Conservation (phyloP, 2,113 vertebrate genomes). For the Beaufortia kweichowensis region DNA sequence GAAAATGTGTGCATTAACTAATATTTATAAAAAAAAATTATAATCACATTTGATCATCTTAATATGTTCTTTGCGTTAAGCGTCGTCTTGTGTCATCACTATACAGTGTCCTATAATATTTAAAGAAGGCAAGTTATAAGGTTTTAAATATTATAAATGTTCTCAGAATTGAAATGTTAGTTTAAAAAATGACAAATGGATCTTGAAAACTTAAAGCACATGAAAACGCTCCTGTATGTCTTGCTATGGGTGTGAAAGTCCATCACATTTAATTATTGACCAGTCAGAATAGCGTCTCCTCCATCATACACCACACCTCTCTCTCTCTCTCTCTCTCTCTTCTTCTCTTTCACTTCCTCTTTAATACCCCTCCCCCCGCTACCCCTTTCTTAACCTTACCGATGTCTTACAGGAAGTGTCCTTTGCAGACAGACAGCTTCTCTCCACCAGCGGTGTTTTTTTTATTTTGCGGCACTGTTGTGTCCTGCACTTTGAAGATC, state of each 20-base stretch:
- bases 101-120: too few species aligned
- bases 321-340: background rate
- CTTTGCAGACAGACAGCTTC: conserved; percentile 1
- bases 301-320: background rate
- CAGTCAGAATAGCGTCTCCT: conserved; percentile 39
- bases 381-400: background rate
- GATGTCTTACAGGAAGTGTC: conserved; percentile 31
- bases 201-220: too few species aligned
- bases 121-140: too few species aligned
- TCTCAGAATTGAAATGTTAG: too few species aligned
- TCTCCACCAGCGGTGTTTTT: conserved; percentile 6
- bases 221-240: too few species aligned
- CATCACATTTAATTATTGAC: conserved; percentile 78
- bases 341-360: background rate
- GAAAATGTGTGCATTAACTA: too few species aligned
- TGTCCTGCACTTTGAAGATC: conserved; percentile 28
- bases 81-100: too few species aligned
- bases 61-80: too few species aligned
- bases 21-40: too few species aligned
- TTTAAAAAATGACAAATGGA: too few species aligned
- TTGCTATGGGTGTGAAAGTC: conserved; percentile 74
- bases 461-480: conserved; percentile 12
- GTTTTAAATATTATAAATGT: too few species aligned
- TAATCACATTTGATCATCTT: too few species aligned
- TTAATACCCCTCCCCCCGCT: background rate